phyloP scores from a whole-genome alignment of 2,797 vertebrate genomes.

The Myotis planiceps region DNA sequence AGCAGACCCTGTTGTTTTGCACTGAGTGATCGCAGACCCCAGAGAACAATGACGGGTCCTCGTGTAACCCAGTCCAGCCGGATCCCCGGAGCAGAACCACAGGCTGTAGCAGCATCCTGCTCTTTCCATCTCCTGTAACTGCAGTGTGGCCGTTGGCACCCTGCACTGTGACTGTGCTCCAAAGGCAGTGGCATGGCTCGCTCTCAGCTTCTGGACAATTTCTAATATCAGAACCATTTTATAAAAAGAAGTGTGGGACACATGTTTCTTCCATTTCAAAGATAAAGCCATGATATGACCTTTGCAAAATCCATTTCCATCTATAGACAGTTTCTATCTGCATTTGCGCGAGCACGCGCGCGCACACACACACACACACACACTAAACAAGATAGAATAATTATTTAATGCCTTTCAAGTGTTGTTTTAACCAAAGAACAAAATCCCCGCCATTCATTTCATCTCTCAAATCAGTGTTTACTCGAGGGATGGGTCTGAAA shows the following conservation, averaged over 20 bases:
- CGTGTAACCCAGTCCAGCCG: neutral
- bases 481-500: neutral
- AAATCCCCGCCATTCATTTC: neutral
- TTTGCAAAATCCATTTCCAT: neutral
- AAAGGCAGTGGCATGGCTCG: neutral
- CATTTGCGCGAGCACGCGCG: neutral
- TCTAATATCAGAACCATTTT: neutral
- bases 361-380: neutral
- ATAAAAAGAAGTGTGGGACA: neutral
- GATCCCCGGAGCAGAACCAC: neutral
- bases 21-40: neutral
- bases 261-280: neutral
- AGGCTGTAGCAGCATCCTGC: neutral
- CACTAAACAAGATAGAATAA: neutral
- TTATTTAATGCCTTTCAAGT: neutral
- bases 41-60: neutral
- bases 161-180: neutral
- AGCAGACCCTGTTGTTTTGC: neutral
- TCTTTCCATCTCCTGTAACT: neutral
- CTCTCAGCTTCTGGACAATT: neutral
- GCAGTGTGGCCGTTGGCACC: neutral
- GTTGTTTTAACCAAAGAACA: neutral
- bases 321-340: neutral
- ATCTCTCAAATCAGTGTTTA: neutral
- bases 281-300: neutral